Conservation (phyloP, 1,140 invertebrate species). For the Gonioctena quinquepunctata region DNA sequence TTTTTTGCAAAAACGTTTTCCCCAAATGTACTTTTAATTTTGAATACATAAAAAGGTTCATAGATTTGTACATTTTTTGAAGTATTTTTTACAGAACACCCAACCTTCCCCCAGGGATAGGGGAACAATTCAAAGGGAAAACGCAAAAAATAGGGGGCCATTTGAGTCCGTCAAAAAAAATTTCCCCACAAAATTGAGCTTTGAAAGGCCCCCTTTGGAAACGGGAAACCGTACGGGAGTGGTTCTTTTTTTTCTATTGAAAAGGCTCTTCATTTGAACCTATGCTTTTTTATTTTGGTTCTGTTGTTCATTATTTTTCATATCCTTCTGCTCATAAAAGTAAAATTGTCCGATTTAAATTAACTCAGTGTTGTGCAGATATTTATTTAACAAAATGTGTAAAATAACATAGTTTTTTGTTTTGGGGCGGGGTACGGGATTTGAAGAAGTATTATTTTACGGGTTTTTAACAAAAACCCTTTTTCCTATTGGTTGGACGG, state of each 20-base stretch:
- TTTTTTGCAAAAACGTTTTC: too few species aligned
- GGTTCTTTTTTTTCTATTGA: slow-evolving; percentile 78
- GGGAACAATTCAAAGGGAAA: slow-evolving; percentile 77
- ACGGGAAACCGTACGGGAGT: slow-evolving; percentile 79
- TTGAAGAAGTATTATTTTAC: slow-evolving; percentile 78
- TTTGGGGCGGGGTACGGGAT: slow-evolving; percentile 73
- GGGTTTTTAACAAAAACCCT: slow-evolving; percentile 69
- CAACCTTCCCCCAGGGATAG: slow-evolving; percentile 75
- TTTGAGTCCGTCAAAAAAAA: slow-evolving; percentile 64
- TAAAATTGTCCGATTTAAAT: slow-evolving; percentile 26
- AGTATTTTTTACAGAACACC: slow-evolving; percentile 65
- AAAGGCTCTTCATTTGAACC: slow-evolving; percentile 79
- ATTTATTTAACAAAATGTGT: slow-evolving; percentile 60
- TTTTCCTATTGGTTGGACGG: slow-evolving; percentile 54
- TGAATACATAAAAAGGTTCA: too few species aligned
- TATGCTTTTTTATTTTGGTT: slow-evolving; percentile 67
- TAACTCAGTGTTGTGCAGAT: slow-evolving; percentile 51
- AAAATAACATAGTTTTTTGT: slow-evolving; percentile 59
- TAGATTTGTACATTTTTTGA: too few species aligned
- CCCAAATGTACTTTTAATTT: too few species aligned
- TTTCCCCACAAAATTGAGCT: slow-evolving; percentile 70
- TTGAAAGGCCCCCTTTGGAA: slow-evolving; percentile 71
- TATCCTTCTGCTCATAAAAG: slow-evolving; percentile 58
- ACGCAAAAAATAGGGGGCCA: slow-evolving; percentile 71
- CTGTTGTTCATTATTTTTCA: slow-evolving; percentile 73